Percentiles rank a stretch among this genome's conserved stretches.
Evolutionary conservation across 2,888 invertebrate species (phyloP).

Genomic region (Limenitis camilla): DNA sequence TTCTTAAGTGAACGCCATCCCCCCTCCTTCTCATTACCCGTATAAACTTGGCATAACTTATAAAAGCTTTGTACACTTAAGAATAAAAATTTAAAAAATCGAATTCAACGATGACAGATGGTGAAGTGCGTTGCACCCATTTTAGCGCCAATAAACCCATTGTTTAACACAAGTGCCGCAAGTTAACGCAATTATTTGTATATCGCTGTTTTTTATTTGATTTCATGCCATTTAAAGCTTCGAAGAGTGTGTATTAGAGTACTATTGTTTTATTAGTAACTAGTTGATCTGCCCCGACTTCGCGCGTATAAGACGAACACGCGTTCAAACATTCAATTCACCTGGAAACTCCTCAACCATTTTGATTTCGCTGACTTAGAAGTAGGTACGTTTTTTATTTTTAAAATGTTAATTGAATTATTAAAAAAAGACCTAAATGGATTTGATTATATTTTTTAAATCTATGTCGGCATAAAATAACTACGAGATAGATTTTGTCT

Average conservation of each 20-base stretch:
- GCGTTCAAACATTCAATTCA: too few species aligned
- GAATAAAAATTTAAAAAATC: conserved; percentile 22
- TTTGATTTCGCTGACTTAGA: too few species aligned
- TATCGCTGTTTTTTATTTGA: conserved; percentile 48
- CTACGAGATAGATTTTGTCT: too few species aligned
- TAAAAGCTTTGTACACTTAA: conserved; percentile 11
- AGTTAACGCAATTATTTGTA: conserved; percentile 54
- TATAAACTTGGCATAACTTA: conserved; percentile 8
- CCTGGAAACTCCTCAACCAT: too few species aligned
- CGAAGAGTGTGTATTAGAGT: conserved; percentile 11
- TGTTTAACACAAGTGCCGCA: conserved; percentile 60
- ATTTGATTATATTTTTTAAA: too few species aligned
- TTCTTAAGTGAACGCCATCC: background rate
- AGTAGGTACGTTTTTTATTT: too few species aligned
- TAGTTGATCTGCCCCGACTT: too few species aligned
- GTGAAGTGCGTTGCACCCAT: conserved; percentile 48
- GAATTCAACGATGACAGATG: conserved; percentile 44
- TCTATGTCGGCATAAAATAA: too few species aligned
- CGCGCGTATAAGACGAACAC: too few species aligned
- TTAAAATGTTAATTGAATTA: too few species aligned
- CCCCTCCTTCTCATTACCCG: background rate
- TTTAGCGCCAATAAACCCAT: conserved; percentile 51
- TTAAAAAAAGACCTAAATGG: too few species aligned
- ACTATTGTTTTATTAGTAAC: conserved; percentile 6
- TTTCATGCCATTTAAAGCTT: conserved; percentile 44